A percentile compares a stretch with the other conserved stretches of the same genome.
Evolutionary conservation across 2,797 vertebrate species (phyloP).

Genomic region (Acanthurus lineatus): DNA sequence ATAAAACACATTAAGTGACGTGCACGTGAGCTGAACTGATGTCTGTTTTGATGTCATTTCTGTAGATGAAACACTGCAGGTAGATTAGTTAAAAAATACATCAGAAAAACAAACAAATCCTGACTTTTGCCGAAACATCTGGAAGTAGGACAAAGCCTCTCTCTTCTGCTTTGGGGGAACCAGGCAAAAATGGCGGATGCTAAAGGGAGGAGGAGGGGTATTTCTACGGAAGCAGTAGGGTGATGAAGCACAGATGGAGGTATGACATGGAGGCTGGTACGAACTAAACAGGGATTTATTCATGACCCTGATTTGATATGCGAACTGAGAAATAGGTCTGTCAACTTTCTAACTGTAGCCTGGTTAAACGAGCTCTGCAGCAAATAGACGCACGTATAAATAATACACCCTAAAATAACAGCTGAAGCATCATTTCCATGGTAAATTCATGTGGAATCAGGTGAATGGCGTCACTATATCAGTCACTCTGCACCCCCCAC

Average conservation of each 20-base stretch:
- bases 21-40: neutral
- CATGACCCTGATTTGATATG: constrained; percentile 45
- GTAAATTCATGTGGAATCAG: too few relatives aligned
- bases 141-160: constrained; percentile 39
- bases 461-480: too few relatives aligned
- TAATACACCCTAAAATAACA: too few relatives aligned
- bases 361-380: neutral
- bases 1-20: neutral
- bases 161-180: constrained; percentile 15
- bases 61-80: neutral
- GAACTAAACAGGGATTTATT: constrained; percentile 53
- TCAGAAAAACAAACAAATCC: constrained; percentile 8
- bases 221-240: constrained; percentile 58
- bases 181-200: constrained; percentile 37
- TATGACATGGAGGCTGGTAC: constrained; percentile 27
- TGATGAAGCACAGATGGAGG: constrained; percentile 65
- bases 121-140: constrained; percentile 3
- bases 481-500: too few relatives aligned
- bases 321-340: constrained; percentile 20
- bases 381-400: neutral
- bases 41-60: neutral
- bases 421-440: too few relatives aligned
- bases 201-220: constrained; percentile 33
- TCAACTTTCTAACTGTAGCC: neutral
- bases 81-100: neutral